A percentile compares a stretch with the other conserved stretches of the same genome.
Conservation (phyloP, 2,797 vertebrate genomes). For the Acrossocheilus wenchowensis region DNA sequence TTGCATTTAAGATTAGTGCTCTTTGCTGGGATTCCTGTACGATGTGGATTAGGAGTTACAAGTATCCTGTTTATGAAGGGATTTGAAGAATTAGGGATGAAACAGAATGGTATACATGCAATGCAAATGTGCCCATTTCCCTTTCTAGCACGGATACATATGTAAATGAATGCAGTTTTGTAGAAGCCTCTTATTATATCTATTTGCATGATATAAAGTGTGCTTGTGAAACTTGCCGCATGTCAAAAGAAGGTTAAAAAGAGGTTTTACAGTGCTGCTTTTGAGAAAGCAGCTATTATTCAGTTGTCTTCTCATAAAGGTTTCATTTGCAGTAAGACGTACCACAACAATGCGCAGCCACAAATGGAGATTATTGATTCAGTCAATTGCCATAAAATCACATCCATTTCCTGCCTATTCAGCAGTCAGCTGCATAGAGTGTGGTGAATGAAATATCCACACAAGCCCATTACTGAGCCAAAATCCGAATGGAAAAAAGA, state of each 20-base stretch:
- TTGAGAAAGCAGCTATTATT: slow-evolving; percentile 36
- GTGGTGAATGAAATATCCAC: slow-evolving; percentile 44
- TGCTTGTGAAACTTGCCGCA: slow-evolving; percentile 4
- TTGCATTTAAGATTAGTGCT: slow-evolving; percentile 33
- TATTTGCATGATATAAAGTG: slow-evolving; percentile 17
- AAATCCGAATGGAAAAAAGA: slow-evolving; percentile 35
- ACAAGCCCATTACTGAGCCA: slow-evolving; percentile 38
- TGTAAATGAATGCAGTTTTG: slow-evolving; percentile 15
- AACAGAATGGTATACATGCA: slow-evolving; percentile 19
- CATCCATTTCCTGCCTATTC: slow-evolving; percentile 48
- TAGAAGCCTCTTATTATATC: slow-evolving; percentile 11
- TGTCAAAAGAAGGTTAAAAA: slow-evolving; percentile 16
- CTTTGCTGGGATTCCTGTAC: slow-evolving; percentile 40
- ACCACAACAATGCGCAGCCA: slow-evolving; percentile 42
- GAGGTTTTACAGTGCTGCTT: slow-evolving; percentile 24
- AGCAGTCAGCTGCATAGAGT: slow-evolving; percentile 38
- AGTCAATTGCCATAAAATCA: slow-evolving; percentile 52
- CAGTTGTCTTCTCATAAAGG: slow-evolving; percentile 35
- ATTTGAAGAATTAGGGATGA: slow-evolving; percentile 46
- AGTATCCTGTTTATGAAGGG: slow-evolving; percentile 45
- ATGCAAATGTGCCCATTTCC: slow-evolving; percentile 25
- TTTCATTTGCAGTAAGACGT: slow-evolving; percentile 45
- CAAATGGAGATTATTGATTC: slow-evolving; percentile 57
- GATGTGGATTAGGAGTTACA: slow-evolving; percentile 41
- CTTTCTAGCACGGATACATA: neutral